Base-by-base conservation (phyloP, 2,888 invertebrate genomes). In the Noctua janthe region DNA sequence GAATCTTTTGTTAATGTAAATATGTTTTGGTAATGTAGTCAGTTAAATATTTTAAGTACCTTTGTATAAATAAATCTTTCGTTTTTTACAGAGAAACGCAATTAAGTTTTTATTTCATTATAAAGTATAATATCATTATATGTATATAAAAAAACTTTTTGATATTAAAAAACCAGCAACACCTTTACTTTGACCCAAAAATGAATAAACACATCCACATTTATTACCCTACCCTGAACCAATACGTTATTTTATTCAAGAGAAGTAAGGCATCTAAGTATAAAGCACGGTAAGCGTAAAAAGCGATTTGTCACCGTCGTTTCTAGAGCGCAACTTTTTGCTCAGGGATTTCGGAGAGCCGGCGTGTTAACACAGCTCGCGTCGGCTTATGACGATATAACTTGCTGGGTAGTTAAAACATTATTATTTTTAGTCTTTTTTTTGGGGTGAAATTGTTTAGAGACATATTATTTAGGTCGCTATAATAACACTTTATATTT, bases 281-380 rank as follows among this genome's bases (percentile, higher is more conserved):
- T 72, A 76, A 71, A 76, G 84, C 78, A 84, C 73, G 75, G 74
- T 77, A 80, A 85, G 81, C 85, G 81, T 82, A 78, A 82, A 87
- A 82, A 88, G 78, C 88, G 88, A 88, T 88, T 88, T 88, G 87
- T 88, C 88, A 82, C 75, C 83, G 88, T 88, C 88, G 85, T 5
- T 29, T 13, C 17, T 71, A 72, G 70, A 79, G 70, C 69, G 78
- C 82, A 88, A 88, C 80, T 88, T 88, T 88, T 88, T 88, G 86
- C 84, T 43, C 70, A n/a, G 78, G 80, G 78, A 84, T 84, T 86
- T 76, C 11, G 56, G 43, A 81, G 71, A 78, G 59, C 74, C 59
- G 64, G 47, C 76, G 69, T 81, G 87, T 86, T 84, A 86, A 86
- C 85, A 76, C 71, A 82, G 72, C 66, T 86, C 67, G 76, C 76